Percentiles rank a stretch among this genome's conserved stretches.
These are phyloP conservation scores for Rhodinocichla rosea DNA, from an alignment of 2,113 vertebrate genomes.

Conservation along the genomic window DNA sequence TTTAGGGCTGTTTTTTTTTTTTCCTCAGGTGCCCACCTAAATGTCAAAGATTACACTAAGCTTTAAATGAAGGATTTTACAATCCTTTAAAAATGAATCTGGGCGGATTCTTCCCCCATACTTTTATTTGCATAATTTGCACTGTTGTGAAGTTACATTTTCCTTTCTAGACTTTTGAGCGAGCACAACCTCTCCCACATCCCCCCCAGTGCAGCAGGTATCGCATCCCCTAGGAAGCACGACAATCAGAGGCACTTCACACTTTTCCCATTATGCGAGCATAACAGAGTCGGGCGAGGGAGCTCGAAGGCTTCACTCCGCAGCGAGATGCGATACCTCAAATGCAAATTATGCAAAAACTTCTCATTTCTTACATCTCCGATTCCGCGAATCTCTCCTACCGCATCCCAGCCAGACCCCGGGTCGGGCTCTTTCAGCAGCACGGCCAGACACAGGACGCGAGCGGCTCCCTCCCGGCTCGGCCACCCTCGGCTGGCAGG, in stretches of 20 bases:
- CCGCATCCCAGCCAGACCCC: not conserved
- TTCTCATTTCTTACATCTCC: not conserved
- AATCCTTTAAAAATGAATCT: not conserved
- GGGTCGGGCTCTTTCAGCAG: not conserved
- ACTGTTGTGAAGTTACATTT: slow-evolving; percentile 55
- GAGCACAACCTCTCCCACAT: not conserved
- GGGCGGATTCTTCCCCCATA: not conserved
- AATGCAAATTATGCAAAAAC: not conserved
- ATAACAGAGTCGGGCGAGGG: slow-evolving; percentile 2
- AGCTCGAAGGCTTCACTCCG: not conserved
- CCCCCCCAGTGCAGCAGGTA: not conserved
- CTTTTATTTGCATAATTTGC: not conserved
- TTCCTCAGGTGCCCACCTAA: not conserved
- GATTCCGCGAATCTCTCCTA: not conserved
- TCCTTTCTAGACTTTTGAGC: not conserved
- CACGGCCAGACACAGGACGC: not conserved
- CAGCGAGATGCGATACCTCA: not conserved
- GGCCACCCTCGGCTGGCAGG: not conserved
- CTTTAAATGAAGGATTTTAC: not conserved
- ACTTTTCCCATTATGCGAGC: not conserved
- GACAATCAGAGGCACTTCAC: not conserved
- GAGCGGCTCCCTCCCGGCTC: not conserved
- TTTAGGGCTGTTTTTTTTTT: not conserved
- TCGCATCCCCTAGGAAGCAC: not conserved
- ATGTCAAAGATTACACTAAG: not conserved